Percentiles rank a stretch among this genome's conserved stretches.
These are phyloP conservation scores for Tauraco erythrolophus DNA, from an alignment of 2,113 vertebrate genomes.

Conservation along the genomic window DNA sequence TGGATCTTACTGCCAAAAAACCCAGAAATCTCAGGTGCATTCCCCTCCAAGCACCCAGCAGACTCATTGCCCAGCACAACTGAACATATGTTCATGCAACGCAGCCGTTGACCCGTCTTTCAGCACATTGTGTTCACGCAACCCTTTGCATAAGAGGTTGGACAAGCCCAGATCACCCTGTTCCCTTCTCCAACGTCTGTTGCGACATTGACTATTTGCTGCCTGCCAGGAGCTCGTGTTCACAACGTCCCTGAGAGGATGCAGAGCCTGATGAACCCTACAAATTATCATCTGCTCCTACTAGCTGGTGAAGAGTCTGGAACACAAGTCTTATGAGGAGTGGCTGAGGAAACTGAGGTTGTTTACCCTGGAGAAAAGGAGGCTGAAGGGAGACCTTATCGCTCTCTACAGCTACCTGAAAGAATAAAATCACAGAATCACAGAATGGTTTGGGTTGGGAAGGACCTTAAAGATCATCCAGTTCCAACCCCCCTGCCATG, in stretches of 20 bases:
- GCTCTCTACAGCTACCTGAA: not conserved
- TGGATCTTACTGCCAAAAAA: not conserved
- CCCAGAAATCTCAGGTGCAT: not conserved
- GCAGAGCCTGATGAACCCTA: not conserved
- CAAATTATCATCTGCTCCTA: not conserved
- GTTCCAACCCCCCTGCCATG: too few species aligned
- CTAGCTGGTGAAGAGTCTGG: not conserved
- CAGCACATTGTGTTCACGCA: fast-evolving
- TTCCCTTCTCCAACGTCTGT: not conserved
- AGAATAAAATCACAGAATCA: not conserved
- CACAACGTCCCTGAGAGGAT: fast-evolving
- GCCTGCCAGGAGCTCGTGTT: not conserved
- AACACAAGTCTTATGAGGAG: not conserved
- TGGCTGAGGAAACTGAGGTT: not conserved
- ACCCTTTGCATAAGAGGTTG: not conserved
- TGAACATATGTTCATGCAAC: fast-evolving
- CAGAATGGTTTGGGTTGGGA: too few species aligned
- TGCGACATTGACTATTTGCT: not conserved
- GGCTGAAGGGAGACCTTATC: not conserved
- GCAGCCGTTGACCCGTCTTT: fast-evolving
- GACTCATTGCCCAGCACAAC: fast-evolving
- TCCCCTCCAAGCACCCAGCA: not conserved
- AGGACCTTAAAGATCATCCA: too few species aligned
- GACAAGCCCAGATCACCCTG: not conserved
- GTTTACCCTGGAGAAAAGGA: not conserved